Base-by-base conservation (phyloP, 2,797 vertebrate species). In the Acropternis orthonyx region DNA sequence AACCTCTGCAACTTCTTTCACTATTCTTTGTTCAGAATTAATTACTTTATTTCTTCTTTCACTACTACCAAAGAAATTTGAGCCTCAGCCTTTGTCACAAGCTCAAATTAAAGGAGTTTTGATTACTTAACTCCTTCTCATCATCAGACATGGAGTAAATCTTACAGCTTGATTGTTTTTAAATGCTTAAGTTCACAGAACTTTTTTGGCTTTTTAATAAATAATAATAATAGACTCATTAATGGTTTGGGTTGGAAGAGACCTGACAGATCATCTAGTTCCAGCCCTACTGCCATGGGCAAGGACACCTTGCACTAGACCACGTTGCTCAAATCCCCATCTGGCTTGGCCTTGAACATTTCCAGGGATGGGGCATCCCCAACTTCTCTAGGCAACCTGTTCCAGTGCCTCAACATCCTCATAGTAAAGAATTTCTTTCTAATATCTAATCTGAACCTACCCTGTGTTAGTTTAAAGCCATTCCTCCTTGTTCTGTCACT, bases 21-120 rank as follows among this genome's bases (percentile, higher is more conserved):
- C 21, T 72, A 67, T 43, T 94, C 54, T 89, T 90, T 92, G 78
- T 89, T 92, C 27, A 71, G 85, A 92, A 86, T 82, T 82, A 92
- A 95, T 92, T 59, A 88, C 77, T 86, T 89, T 23, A 73, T 43
- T 88, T 92, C 59, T 92, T 67, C n/a, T 90, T 90, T 90, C 67
- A 30, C 20, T 61, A 54, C 34, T 69, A 56, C 56, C n/a, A 46
- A 92, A 69, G 34, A 90, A 88, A 79, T 94, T 18, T 76, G 69
- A 89, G 49, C 30, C 59, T 73, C 22, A 63, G 61, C 6, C 16
- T 82, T 88, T 83, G n/a, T 52, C 49, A 68, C 51, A 78, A 52
- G 6, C 36, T 69, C 87, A 77, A 48, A 74, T 77, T 83, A 82
- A 43, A 63, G 32, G 17, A 49, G 27, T 71, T 92, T 63, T 79